Evolutionary conservation across 2,888 invertebrate species (phyloP).

Genomic region (Tinea trinotella): DNA sequence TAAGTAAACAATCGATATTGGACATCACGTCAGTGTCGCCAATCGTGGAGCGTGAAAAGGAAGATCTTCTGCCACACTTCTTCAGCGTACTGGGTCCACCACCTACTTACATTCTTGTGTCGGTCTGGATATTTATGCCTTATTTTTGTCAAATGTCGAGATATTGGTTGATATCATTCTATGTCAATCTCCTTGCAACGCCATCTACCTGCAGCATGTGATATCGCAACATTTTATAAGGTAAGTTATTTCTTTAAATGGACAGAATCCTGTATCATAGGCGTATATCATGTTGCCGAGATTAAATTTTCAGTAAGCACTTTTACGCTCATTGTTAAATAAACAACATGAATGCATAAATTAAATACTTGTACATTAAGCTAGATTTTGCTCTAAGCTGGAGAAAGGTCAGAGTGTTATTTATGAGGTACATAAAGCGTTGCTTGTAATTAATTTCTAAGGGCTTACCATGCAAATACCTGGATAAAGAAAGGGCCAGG

Average conservation of each 20-base stretch:
- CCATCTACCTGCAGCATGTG: too few relatives aligned
- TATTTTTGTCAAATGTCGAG: too few relatives aligned
- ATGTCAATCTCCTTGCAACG: too few relatives aligned
- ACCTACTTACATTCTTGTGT: too few relatives aligned
- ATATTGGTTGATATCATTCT: too few relatives aligned
- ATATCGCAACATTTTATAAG: too few relatives aligned
- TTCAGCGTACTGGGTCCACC: background rate
- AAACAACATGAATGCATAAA: conserved; percentile 15
- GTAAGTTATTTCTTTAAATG: too few relatives aligned
- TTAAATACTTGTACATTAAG: conserved; percentile 15
- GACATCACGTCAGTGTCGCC: background rate
- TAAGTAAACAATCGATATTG: too few relatives aligned
- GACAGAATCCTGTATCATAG: too few relatives aligned
- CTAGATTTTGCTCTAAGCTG: conserved; percentile 37
- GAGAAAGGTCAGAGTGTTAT: conserved; percentile 38
- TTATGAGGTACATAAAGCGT: conserved; percentile 37
- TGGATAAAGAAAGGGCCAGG: conserved; percentile 40
- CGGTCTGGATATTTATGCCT: too few relatives aligned
- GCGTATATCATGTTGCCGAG: background rate
- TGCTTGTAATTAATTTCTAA: conserved; percentile 61
- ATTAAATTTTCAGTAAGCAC: background rate
- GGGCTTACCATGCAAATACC: conserved; percentile 61
- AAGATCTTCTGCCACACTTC: too few relatives aligned
- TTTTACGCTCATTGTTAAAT: background rate
- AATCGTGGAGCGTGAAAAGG: background rate